phyloP scores from a whole-genome alignment of 2,888 invertebrate genomes.

The Mechanitis messenoides region DNA sequence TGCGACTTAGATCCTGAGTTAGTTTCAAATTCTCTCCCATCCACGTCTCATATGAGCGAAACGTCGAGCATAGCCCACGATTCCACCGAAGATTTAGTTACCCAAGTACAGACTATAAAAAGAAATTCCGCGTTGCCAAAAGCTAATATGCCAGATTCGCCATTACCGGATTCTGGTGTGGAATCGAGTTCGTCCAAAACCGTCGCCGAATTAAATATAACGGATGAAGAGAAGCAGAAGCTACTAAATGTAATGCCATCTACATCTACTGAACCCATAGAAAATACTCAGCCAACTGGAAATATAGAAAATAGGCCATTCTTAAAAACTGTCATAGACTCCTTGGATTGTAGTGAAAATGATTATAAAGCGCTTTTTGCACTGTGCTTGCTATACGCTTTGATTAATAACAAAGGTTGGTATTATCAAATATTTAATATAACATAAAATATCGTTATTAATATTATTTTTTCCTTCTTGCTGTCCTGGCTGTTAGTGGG shows the following conservation, averaged over 20 bases:
- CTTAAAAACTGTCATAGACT: slow-evolving; percentile 90
- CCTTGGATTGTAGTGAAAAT: slow-evolving; percentile 92
- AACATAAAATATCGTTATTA: slow-evolving; percentile 28
- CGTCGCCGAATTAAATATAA: slow-evolving; percentile 79
- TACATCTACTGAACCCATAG: slow-evolving; percentile 45
- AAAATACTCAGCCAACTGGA: slow-evolving; percentile 51
- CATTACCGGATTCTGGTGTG: slow-evolving; percentile 65
- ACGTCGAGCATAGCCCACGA: slow-evolving; percentile 67
- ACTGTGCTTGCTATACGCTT: slow-evolving; percentile 92
- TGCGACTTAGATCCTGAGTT: slow-evolving; percentile 72
- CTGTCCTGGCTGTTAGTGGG: slow-evolving; percentile 57
- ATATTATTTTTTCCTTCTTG: slow-evolving; percentile 44
- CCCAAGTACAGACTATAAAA: slow-evolving; percentile 50
- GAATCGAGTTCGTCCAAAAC: slow-evolving; percentile 62
- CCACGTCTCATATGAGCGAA: slow-evolving; percentile 73
- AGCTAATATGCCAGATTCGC: slow-evolving; percentile 70
- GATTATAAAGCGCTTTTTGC: slow-evolving; percentile 96
- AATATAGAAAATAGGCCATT: slow-evolving; percentile 83
- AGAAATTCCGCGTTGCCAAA: slow-evolving; percentile 34
- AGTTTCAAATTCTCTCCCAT: slow-evolving; percentile 69
- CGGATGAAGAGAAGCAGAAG: slow-evolving; percentile 94
- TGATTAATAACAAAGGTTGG: slow-evolving; percentile 94
- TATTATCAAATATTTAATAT: slow-evolving; percentile 6
- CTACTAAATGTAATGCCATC: slow-evolving; percentile 47
- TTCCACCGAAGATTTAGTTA: slow-evolving; percentile 69